Conservation (phyloP, 2,888 invertebrate genomes). For the Acanthoscelides obtectus region DNA sequence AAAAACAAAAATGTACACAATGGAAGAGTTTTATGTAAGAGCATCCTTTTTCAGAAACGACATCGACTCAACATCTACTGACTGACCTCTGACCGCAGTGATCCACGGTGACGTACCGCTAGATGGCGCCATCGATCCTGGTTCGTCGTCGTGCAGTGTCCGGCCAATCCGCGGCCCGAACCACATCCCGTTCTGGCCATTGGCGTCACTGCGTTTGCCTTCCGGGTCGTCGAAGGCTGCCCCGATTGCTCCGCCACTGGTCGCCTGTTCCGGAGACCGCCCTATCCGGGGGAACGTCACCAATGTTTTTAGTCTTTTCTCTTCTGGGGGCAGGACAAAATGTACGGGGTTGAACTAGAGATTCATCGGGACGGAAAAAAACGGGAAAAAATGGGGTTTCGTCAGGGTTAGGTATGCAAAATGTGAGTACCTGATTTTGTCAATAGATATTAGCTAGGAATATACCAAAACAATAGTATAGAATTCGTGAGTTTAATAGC, state of each 20-base stretch:
- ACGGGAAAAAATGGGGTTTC: too few relatives aligned
- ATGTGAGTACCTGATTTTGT: too few relatives aligned
- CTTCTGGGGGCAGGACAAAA: slow-evolving; percentile 10
- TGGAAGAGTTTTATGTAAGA: background rate
- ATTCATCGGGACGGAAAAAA: too few relatives aligned
- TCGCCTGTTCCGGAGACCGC: slow-evolving; percentile 6
- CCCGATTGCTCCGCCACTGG: slow-evolving; percentile 25
- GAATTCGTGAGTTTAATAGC: too few relatives aligned
- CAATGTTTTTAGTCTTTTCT: slow-evolving; percentile 11
- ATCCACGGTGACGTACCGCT: slow-evolving; percentile 4
- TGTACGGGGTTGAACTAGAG: background rate
- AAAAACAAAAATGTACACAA: background rate
- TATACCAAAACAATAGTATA: too few relatives aligned
- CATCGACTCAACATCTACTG: slow-evolving; percentile 3
- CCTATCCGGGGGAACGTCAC: slow-evolving; percentile 50
- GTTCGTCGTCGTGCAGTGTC: slow-evolving; percentile 3
- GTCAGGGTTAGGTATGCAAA: too few relatives aligned
- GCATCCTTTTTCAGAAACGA: background rate
- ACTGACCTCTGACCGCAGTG: slow-evolving; percentile 1
- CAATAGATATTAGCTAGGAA: too few relatives aligned
- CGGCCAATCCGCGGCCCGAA: slow-evolving; percentile 27
- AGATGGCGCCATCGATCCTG: background rate
- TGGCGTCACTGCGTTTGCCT: slow-evolving; percentile 42
- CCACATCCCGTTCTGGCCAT: slow-evolving; percentile 42
- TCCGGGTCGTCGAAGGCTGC: slow-evolving; percentile 35